Evolutionary conservation across 1,140 invertebrate genomes (phyloP).

Genomic region (Akabosia matsudoensis): DNA sequence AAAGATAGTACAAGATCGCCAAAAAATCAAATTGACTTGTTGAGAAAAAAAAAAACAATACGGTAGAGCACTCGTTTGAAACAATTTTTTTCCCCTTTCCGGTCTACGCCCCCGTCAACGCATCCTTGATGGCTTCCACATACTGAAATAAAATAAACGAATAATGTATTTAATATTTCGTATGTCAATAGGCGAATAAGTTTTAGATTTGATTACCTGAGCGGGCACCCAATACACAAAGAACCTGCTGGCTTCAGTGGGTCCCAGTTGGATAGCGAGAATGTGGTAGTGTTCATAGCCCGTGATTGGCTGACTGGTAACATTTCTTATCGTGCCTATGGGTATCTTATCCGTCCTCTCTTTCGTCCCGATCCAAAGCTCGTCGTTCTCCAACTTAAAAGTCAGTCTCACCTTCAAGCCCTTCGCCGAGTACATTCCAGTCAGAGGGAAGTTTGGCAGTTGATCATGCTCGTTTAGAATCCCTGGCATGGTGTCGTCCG

Average conservation of each 20-base stretch:
- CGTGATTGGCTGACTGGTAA: slow-evolving; percentile 79
- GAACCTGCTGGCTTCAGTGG: slow-evolving; percentile 83
- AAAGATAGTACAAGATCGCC: no score
- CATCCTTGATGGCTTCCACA: slow-evolving; percentile 86
- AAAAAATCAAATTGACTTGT: no score
- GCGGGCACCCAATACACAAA: slow-evolving; percentile 95
- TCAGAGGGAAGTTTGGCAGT: slow-evolving; percentile 74
- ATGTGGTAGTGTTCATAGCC: slow-evolving; percentile 90
- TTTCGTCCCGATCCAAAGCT: slow-evolving; percentile 91
- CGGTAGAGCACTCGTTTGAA: no score
- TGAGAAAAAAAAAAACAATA: neutral
- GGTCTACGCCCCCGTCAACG: slow-evolving; percentile 64
- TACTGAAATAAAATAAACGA: slow-evolving; percentile 57
- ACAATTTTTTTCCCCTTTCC: no score
- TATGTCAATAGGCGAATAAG: neutral
- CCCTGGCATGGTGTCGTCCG: slow-evolving; percentile 84
- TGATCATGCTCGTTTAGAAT: slow-evolving; percentile 61
- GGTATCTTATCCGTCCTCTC: slow-evolving; percentile 88
- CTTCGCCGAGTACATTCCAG: slow-evolving; percentile 87
- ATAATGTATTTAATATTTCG: neutral
- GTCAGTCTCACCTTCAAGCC: slow-evolving; percentile 87
- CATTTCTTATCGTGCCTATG: slow-evolving; percentile 84
- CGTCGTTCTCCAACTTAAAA: slow-evolving; percentile 84
- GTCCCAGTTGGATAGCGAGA: slow-evolving; percentile 82
- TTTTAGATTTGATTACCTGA: slow-evolving; percentile 53